A percentile compares a stretch with the other conserved stretches of the same genome.
phyloP scores from a whole-genome alignment of 2,888 invertebrate species.

The Hipparchia sbordonii region DNA sequence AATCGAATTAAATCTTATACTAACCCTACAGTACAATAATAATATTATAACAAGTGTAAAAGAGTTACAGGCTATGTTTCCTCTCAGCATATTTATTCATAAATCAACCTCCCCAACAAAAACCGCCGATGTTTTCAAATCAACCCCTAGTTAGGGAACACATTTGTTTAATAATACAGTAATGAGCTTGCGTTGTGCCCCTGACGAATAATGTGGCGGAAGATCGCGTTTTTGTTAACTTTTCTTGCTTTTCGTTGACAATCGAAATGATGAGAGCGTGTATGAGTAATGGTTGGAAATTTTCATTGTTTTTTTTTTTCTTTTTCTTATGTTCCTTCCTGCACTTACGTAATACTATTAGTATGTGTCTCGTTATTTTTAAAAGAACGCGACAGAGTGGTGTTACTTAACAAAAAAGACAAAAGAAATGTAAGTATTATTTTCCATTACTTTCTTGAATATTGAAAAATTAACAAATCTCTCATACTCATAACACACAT shows the following conservation, averaged over 20 bases:
- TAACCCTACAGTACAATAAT: no score
- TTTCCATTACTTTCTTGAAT: no score
- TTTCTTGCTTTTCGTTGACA: slow-evolving; percentile 26
- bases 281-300: slow-evolving; percentile 29
- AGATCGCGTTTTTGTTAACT: slow-evolving; percentile 25
- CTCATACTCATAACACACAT: no score
- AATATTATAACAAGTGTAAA: no score
- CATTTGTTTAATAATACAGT: slow-evolving; percentile 29
- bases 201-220: slow-evolving; percentile 30
- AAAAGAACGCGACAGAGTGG: no score
- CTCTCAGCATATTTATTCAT: neutral
- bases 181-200: slow-evolving; percentile 32
- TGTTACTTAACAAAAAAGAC: no score
- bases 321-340: slow-evolving; percentile 18
- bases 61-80: neutral
- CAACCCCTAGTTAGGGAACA: slow-evolving; percentile 9
- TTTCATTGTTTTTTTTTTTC: slow-evolving; percentile 23
- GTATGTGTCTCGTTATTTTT: no score
- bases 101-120: neutral
- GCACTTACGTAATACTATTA: neutral
- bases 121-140: neutral
- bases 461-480: no score
- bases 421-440: no score
- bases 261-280: slow-evolving; percentile 32
- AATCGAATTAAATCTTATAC: no score